A percentile compares a stretch with the other conserved stretches of the same genome.
Evolutionary conservation across 2,113 vertebrate species (phyloP).

Genomic region (Fukomys damarensis): DNA sequence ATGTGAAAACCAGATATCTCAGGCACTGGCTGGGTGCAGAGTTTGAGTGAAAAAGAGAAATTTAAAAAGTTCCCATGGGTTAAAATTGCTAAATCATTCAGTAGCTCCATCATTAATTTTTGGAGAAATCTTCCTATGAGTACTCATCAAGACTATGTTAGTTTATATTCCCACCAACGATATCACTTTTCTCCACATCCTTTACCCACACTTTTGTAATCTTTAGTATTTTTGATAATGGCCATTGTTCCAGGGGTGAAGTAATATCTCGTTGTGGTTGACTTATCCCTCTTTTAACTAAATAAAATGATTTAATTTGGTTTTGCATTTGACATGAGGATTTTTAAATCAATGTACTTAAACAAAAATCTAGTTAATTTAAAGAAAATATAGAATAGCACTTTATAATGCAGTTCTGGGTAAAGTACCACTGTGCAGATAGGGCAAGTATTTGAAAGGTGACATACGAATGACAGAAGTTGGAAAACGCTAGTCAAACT

Average conservation of each 20-base stretch:
- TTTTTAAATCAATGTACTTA: background rate
- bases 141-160: background rate
- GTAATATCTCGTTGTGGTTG: background rate
- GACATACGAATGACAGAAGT: background rate
- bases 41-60: background rate
- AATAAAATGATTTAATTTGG: background rate
- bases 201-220: background rate
- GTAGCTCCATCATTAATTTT: background rate
- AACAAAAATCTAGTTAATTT: background rate
- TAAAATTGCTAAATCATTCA: background rate
- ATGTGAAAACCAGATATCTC: background rate
- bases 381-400: background rate
- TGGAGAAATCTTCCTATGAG: background rate
- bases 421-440: background rate
- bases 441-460: too few species aligned
- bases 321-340: background rate
- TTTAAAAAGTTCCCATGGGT: background rate
- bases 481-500: background rate
- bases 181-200: background rate
- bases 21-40: background rate
- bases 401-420: background rate
- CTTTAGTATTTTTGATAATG: background rate
- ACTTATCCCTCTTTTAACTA: background rate
- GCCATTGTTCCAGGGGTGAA: background rate
- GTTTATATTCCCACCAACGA: background rate